phyloP scores from a whole-genome alignment of 2,888 invertebrate species.

The Xanthorhoe designata region DNA sequence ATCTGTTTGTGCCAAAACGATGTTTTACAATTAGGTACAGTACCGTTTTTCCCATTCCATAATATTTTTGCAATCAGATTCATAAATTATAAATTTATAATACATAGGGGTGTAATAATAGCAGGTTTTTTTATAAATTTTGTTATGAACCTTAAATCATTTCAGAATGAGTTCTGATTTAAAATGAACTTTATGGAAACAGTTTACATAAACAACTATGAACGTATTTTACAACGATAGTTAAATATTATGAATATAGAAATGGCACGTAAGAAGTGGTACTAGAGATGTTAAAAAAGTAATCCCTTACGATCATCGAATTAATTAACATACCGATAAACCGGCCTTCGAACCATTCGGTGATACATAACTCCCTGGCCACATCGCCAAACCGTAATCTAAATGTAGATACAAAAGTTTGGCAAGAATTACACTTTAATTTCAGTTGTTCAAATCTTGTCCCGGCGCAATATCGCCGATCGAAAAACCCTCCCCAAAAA shows the following conservation, averaged over 20 bases:
- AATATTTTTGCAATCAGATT: too few species aligned
- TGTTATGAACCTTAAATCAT: too few species aligned
- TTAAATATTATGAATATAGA: too few species aligned
- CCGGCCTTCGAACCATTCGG: slow-evolving; percentile 61
- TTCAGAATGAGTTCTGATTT: too few species aligned
- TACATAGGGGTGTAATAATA: too few species aligned
- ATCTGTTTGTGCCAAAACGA: background rate
- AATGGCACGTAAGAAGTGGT: too few species aligned
- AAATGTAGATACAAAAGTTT: slow-evolving; percentile 81
- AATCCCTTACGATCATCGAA: slow-evolving; percentile 43
- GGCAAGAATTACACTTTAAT: slow-evolving; percentile 83
- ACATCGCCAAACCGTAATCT: slow-evolving; percentile 79
- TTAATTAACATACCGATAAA: slow-evolving; percentile 53
- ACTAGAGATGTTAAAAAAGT: slow-evolving; percentile 34
- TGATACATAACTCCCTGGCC: slow-evolving; percentile 64
- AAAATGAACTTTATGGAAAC: too few species aligned
- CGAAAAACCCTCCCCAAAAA: slow-evolving; percentile 58
- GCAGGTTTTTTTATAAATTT: too few species aligned
- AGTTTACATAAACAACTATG: too few species aligned
- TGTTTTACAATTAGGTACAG: background rate
- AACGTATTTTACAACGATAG: too few species aligned
- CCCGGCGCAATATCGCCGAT: slow-evolving; percentile 76
- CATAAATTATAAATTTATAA: too few species aligned
- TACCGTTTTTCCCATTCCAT: background rate
- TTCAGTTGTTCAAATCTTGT: slow-evolving; percentile 85